These are phyloP conservation scores for Accipiter cooperii DNA, from an alignment of 2,113 vertebrate species.

Conservation along the genomic window DNA sequence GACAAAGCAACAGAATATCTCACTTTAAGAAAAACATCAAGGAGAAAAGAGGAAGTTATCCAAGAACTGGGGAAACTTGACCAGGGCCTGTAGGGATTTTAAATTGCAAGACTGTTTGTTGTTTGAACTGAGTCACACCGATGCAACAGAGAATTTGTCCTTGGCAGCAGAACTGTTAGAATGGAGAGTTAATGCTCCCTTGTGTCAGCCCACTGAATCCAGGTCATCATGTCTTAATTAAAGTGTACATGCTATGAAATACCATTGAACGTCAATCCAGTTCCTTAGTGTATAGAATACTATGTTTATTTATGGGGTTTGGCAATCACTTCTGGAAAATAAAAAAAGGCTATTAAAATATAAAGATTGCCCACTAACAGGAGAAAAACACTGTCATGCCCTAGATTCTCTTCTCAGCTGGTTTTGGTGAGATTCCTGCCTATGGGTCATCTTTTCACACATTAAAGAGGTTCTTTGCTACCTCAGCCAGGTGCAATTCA, in stretches of 20 bases:
- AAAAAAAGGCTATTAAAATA: neutral
- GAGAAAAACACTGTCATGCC: neutral
- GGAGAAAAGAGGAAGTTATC: constrained; percentile 56
- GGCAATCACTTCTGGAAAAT: constrained; percentile 39
- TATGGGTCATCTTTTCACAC: neutral
- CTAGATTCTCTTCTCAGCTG: neutral
- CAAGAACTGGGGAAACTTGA: constrained; percentile 58
- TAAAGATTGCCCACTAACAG: neutral
- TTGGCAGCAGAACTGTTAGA: constrained; percentile 62
- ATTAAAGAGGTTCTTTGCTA: neutral
- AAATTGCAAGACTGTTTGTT: constrained; percentile 57
- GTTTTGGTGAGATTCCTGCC: neutral
- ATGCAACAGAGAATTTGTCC: constrained; percentile 49
- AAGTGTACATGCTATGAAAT: constrained; percentile 57
- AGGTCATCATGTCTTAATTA: constrained; percentile 65
- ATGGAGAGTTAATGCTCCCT: constrained; percentile 43
- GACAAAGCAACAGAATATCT: constrained; percentile 61
- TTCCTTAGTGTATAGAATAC: constrained; percentile 51
- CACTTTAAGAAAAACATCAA: constrained; percentile 64
- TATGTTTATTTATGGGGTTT: constrained; percentile 48
- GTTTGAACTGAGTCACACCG: constrained; percentile 67
- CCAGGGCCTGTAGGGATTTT: constrained; percentile 45
- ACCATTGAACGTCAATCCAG: constrained; percentile 33
- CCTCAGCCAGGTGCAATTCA: neutral
- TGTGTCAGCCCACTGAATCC: constrained; percentile 36